A percentile compares a stretch with the other conserved stretches of the same genome.
phyloP scores from a whole-genome alignment of 1,140 invertebrate species.

The Lordiphosa collinella region DNA sequence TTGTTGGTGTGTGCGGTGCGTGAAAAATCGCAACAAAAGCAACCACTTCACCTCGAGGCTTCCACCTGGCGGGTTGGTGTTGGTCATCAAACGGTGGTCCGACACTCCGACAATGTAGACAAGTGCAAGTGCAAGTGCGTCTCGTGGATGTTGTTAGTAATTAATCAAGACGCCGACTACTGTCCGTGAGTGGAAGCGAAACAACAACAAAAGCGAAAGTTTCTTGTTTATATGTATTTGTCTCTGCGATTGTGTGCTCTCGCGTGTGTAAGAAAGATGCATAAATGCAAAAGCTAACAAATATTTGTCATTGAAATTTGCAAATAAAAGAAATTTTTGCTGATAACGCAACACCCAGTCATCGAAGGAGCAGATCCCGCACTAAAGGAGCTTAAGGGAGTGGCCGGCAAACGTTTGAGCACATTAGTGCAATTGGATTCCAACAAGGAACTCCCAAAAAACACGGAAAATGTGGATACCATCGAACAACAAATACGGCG shows the following conservation, averaged over 20 bases:
- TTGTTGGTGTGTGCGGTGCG: conserved; percentile 26
- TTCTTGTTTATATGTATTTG: conserved; percentile 14
- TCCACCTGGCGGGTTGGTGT: conserved; percentile 14
- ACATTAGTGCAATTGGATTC: conserved; percentile 3
- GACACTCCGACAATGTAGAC: conserved; percentile 41
- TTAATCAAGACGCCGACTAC: conserved; percentile 34
- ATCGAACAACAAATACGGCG: conserved; percentile 78
- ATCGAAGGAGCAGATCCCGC: conserved; percentile 8
- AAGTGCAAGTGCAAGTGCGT: conserved; percentile 26
- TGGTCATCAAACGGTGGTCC: neutral
- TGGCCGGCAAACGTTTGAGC: conserved; percentile 9
- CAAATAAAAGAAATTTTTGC: conserved; percentile 7
- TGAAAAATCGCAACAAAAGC: conserved; percentile 31
- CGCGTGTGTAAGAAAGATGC: conserved; percentile 44
- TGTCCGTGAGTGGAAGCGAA: conserved; percentile 4
- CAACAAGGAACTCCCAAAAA: conserved; percentile 6
- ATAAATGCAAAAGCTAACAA: conserved; percentile 35
- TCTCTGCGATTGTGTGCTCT: conserved; percentile 1
- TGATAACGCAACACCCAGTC: neutral
- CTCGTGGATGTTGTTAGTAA: conserved; percentile 30
- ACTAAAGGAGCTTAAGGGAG: conserved; percentile 23
- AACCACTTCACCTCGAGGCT: conserved; percentile 38
- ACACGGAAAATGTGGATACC: conserved; percentile 72
- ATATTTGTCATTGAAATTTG: conserved; percentile 38
- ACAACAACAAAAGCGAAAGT: conserved; percentile 63